Conservation (phyloP, 2,888 invertebrate genomes). For the Tineola bisselliella region DNA sequence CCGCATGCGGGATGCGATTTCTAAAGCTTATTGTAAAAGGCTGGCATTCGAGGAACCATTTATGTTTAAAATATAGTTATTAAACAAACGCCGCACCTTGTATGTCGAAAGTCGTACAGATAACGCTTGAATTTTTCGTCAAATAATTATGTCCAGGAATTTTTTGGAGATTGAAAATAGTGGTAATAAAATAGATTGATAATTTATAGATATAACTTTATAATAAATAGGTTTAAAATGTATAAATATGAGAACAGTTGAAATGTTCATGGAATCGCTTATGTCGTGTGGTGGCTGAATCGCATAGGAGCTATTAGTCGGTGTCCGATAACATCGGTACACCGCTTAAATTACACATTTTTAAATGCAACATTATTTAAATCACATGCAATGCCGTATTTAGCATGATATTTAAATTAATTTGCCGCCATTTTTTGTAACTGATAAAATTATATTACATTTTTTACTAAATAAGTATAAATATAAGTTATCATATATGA, state of each 20-base stretch:
- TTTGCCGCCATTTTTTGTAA: background rate
- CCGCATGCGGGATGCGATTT: too few species aligned
- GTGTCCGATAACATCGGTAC: background rate
- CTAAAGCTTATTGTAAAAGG: too few species aligned
- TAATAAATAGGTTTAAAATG: too few species aligned
- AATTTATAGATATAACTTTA: too few species aligned
- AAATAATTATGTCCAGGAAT: too few species aligned
- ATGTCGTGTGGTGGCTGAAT: constrained; percentile 21
- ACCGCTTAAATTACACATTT: constrained; percentile 12
- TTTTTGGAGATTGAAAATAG: too few species aligned
- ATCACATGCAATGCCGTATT: constrained; percentile 12
- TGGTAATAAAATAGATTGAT: too few species aligned
- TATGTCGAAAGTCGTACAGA: too few species aligned
- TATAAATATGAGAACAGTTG: background rate
- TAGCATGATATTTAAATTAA: constrained; percentile 13
- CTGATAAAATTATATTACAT: background rate
- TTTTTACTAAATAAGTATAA: background rate
- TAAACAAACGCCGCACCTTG: too few species aligned
- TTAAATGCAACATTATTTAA: constrained; percentile 13
- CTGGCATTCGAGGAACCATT: too few species aligned
- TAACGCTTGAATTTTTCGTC: too few species aligned
- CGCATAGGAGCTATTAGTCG: background rate
- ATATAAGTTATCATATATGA: background rate
- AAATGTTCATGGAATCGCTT: constrained; percentile 29
- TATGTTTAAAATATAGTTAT: too few species aligned